Percentiles rank a stretch among this genome's conserved stretches.
Conservation (phyloP, 1,140 invertebrate species). For the Caenorhabditis tropicalis region DNA sequence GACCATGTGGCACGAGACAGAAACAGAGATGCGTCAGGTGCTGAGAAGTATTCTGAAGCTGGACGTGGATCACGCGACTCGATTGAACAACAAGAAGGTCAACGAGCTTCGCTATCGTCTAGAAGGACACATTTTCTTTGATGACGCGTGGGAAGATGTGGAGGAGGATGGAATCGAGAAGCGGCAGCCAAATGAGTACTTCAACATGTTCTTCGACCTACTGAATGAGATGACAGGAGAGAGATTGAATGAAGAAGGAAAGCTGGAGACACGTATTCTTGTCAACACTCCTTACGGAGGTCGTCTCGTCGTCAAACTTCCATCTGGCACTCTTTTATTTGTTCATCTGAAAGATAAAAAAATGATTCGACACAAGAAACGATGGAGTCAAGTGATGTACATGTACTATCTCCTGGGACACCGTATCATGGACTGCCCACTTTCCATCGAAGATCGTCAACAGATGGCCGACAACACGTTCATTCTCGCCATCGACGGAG, state of each 20-base stretch:
- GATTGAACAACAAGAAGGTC: conserved; percentile 86
- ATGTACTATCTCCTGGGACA: conserved; percentile 78
- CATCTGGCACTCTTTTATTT: conserved; percentile 73
- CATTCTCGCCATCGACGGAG: conserved; percentile 76
- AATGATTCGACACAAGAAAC: conserved; percentile 74
- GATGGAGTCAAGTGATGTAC: conserved; percentile 77
- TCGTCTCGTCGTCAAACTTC: conserved; percentile 73
- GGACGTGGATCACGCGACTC: conserved; percentile 90
- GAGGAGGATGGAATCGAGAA: conserved; percentile 79
- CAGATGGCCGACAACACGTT: conserved; percentile 76
- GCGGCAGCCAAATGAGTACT: conserved; percentile 84
- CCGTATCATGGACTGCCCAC: conserved; percentile 74
- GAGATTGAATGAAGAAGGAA: conserved; percentile 54
- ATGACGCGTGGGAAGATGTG: conserved; percentile 94
- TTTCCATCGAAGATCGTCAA: conserved; percentile 69
- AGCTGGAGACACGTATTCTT: conserved; percentile 69
- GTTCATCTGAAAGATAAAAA: conserved; percentile 74
- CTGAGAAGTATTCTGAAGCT: conserved; percentile 76
- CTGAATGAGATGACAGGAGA: conserved; percentile 89
- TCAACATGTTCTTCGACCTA: conserved; percentile 87
- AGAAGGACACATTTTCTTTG: conserved; percentile 95
- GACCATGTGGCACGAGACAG: conserved; percentile 75
- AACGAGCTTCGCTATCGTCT: conserved; percentile 77
- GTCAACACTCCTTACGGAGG: conserved; percentile 74
- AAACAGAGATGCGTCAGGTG: conserved; percentile 74